A percentile compares a stretch with the other conserved stretches of the same genome.
Conservation (phyloP, 2,888 invertebrate species). For the Eupithecia insigniata region DNA sequence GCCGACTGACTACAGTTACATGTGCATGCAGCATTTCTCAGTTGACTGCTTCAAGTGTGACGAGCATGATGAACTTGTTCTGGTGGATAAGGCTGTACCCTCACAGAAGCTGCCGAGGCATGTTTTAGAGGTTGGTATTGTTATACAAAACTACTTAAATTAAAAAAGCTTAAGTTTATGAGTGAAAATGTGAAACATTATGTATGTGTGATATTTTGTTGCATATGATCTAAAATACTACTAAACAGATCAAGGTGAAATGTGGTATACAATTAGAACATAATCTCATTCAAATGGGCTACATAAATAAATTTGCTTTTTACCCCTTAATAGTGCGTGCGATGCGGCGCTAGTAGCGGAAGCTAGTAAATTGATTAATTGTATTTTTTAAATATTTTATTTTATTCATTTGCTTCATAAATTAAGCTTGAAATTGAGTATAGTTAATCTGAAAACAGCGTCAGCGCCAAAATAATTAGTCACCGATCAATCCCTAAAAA, state of each 20-base stretch:
- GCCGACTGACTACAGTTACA: constrained; percentile 77
- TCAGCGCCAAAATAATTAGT: neutral
- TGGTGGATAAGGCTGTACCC: constrained; percentile 73
- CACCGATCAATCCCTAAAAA: neutral
- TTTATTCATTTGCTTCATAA: neutral
- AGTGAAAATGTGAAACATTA: too few relatives aligned
- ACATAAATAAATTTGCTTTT: too few relatives aligned
- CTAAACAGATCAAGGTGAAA: too few relatives aligned
- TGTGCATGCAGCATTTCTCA: constrained; percentile 78
- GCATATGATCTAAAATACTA: too few relatives aligned
- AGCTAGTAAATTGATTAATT: too few relatives aligned
- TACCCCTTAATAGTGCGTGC: too few relatives aligned
- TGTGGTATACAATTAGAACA: too few relatives aligned
- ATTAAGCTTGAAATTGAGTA: neutral
- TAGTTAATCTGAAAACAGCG: too few relatives aligned
- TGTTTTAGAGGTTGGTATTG: constrained; percentile 76
- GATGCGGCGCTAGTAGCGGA: too few relatives aligned
- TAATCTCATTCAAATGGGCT: too few relatives aligned
- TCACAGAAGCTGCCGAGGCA: constrained; percentile 75
- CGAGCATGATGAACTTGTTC: constrained; percentile 64
- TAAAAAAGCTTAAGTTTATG: too few relatives aligned
- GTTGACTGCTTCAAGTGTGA: constrained; percentile 76
- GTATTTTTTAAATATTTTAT: neutral
- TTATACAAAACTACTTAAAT: neutral
- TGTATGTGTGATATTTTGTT: too few relatives aligned